Evolutionary conservation across 2,888 invertebrate species (phyloP).

Genomic region (Noctua comes): DNA sequence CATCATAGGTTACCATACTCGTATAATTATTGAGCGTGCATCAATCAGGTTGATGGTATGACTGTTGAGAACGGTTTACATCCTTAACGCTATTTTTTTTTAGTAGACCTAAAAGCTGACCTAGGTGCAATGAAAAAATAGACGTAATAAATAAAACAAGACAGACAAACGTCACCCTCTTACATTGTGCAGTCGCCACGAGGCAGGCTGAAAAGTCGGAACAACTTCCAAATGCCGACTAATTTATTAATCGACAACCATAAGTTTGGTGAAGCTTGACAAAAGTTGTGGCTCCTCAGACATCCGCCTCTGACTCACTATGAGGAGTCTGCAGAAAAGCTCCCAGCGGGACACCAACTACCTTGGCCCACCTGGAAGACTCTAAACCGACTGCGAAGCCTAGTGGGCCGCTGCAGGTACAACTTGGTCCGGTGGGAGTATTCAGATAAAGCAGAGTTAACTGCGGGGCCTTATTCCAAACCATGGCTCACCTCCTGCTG

Average conservation of each 20-base stretch:
- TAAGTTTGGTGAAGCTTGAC: not conserved
- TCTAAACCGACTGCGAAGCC: not conserved
- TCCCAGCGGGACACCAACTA: not conserved
- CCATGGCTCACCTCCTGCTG: not conserved
- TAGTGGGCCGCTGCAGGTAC: not conserved
- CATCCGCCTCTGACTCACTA: not conserved
- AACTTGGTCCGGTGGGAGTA: not conserved
- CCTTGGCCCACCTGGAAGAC: not conserved
- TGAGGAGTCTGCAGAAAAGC: not conserved
- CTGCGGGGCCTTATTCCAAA: not conserved
- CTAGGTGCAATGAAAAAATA: not conserved
- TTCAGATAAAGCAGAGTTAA: not conserved
- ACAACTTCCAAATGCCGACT: not conserved
- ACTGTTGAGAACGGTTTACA: conserved; percentile 68
- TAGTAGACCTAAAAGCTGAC: not conserved
- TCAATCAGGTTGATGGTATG: conserved; percentile 81
- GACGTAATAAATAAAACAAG: not conserved
- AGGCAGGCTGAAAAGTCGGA: not conserved
- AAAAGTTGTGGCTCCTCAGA: not conserved
- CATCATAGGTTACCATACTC: conserved; percentile 42
- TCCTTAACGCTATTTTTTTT: conserved; percentile 53
- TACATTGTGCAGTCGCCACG: not conserved
- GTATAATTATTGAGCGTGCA: conserved; percentile 74
- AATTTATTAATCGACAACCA: not conserved
- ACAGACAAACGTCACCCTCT: not conserved